phyloP scores from a whole-genome alignment of 2,888 invertebrate genomes.

The Catocala nupta region DNA sequence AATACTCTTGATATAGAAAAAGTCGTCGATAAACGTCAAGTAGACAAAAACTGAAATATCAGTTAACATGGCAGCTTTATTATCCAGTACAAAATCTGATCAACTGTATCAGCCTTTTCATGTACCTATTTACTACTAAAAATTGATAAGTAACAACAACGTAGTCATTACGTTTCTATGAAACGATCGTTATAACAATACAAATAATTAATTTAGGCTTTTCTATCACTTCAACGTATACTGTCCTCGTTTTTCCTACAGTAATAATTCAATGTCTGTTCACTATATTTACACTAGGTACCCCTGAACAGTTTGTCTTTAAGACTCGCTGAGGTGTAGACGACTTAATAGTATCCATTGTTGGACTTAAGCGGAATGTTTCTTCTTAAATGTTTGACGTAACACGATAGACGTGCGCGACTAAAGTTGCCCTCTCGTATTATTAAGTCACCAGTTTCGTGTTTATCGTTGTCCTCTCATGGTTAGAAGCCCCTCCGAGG shows the following conservation, averaged over 20 bases:
- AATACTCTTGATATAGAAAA: constrained; percentile 54
- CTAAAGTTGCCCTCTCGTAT: constrained; percentile 36
- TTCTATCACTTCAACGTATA: constrained; percentile 86
- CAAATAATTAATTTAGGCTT: constrained; percentile 82
- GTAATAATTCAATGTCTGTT: constrained; percentile 53
- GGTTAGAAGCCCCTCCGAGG: constrained; percentile 77
- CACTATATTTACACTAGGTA: constrained; percentile 67
- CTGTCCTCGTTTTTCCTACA: constrained; percentile 67
- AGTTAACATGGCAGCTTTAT: constrained; percentile 66
- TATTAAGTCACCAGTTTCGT: constrained; percentile 49
- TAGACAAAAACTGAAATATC: constrained; percentile 54
- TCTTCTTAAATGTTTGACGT: constrained; percentile 34
- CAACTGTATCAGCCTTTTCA: constrained; percentile 84
- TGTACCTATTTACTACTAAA: constrained; percentile 83
- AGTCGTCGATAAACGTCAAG: constrained; percentile 42
- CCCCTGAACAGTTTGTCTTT: constrained; percentile 72
- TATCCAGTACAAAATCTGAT: constrained; percentile 74
- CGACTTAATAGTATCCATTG: constrained; percentile 46
- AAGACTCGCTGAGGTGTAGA: constrained; percentile 68
- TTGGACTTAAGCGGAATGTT: constrained; percentile 65
- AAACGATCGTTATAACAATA: constrained; percentile 81
- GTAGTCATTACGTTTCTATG: constrained; percentile 83
- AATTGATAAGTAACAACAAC: constrained; percentile 83
- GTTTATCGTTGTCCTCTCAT: constrained; percentile 63
- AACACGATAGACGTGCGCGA: constrained; percentile 32